Conservation (phyloP, 92 coral and sea anemone species). For the Siderastrea radians region DNA sequence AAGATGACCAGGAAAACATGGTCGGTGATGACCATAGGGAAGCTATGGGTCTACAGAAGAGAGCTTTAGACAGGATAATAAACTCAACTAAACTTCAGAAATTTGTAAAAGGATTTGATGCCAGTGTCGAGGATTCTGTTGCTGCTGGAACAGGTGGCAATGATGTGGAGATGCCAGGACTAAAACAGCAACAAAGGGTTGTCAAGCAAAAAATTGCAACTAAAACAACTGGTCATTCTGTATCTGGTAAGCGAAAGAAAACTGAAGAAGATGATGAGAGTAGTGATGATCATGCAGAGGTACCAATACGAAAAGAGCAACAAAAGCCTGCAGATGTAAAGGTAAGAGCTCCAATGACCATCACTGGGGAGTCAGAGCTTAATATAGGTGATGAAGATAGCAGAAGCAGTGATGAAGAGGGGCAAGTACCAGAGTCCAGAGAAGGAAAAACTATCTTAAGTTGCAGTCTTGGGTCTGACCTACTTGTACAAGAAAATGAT, state of each 20-base stretch:
- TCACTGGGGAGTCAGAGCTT: not conserved
- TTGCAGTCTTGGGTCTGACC: not conserved
- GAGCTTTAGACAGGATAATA: slow-evolving; percentile 37
- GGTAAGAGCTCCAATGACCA: not conserved
- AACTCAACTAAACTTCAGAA: slow-evolving; percentile 17
- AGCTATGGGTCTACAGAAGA: slow-evolving; percentile 23
- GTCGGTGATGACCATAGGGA: not conserved
- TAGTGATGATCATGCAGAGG: not conserved
- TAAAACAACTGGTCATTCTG: not conserved
- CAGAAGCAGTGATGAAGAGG: not conserved
- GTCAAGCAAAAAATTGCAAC: not conserved
- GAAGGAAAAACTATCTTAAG: not conserved
- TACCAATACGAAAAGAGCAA: not conserved
- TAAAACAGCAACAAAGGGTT: not conserved
- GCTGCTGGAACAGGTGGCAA: not conserved
- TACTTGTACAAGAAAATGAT: slow-evolving; percentile 12
- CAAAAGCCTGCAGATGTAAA: not conserved
- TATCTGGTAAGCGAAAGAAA: not conserved
- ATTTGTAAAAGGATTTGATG: slow-evolving; percentile 11
- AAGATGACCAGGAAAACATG: not conserved
- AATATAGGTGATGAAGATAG: not conserved
- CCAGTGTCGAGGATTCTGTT: not conserved
- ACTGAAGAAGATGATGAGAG: not conserved
- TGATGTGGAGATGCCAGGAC: not conserved
- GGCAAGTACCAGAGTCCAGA: not conserved